Conservation (phyloP, 2,888 invertebrate genomes). For the Drosophila sordidapex region DNA sequence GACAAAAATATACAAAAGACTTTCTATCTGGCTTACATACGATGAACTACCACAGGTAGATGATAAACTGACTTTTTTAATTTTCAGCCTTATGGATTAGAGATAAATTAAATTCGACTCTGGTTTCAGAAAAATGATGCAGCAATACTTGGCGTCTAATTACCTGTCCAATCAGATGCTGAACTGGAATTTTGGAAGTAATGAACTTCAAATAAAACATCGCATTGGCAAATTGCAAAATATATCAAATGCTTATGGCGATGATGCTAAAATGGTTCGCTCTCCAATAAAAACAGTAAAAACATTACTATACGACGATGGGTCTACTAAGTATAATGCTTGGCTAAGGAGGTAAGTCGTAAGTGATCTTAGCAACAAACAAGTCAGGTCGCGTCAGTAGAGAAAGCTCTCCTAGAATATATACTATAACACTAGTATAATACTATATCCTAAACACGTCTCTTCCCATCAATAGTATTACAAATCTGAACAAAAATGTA, state of each 20-base stretch:
- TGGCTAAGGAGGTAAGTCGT: slow-evolving; percentile 27
- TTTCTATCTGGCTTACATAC: slow-evolving; percentile 28
- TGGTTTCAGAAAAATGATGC: slow-evolving; percentile 53
- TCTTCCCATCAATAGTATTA: background rate
- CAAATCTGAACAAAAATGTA: background rate
- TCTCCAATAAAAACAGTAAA: background rate
- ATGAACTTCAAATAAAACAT: slow-evolving; percentile 22
- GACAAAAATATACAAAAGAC: slow-evolving; percentile 16
- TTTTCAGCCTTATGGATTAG: background rate
- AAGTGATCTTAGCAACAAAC: background rate
- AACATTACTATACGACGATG: slow-evolving; percentile 37
- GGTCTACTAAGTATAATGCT: slow-evolving; percentile 35
- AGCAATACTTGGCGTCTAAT: slow-evolving; percentile 53
- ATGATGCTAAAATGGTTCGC: background rate
- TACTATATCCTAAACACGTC: background rate
- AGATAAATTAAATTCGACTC: background rate
- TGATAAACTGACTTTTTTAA: background rate
- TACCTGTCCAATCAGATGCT: slow-evolving; percentile 48
- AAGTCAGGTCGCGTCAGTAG: background rate
- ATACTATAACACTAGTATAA: too few species aligned
- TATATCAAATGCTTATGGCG: background rate
- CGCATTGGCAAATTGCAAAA: slow-evolving; percentile 42
- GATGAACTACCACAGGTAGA: slow-evolving; percentile 52
- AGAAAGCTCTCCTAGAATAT: background rate
- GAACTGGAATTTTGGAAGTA: slow-evolving; percentile 2